Percentiles rank a stretch among this genome's conserved stretches.
Evolutionary conservation across 2,113 vertebrate genomes (phyloP).

Genomic region (Chlorodrepanis virens): DNA sequence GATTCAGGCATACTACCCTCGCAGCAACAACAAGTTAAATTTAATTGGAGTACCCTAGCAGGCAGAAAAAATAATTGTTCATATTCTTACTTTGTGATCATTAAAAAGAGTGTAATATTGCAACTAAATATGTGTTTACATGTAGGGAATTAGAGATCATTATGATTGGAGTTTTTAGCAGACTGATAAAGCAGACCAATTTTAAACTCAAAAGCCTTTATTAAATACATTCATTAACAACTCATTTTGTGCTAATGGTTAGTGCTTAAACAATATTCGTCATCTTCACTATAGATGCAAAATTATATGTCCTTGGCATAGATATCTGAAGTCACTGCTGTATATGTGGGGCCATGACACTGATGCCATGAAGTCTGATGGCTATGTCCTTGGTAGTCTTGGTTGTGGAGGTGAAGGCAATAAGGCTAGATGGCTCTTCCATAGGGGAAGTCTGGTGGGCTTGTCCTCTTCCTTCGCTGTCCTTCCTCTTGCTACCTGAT

Average conservation of each 20-base stretch:
- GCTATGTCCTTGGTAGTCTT: neutral
- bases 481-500: neutral
- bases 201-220: neutral
- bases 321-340: neutral
- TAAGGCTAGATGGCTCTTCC: neutral
- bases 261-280: neutral
- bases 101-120: neutral
- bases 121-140: neutral
- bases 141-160: neutral
- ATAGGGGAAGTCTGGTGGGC: fast-evolving
- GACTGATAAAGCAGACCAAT: neutral
- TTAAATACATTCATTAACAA: constrained; percentile 17
- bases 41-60: neutral
- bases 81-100: neutral
- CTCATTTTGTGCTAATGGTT: neutral
- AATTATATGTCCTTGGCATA: neutral
- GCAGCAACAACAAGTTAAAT: neutral
- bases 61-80: neutral
- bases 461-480: neutral
- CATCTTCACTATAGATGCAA: neutral
- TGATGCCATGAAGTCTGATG: neutral
- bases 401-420: neutral
- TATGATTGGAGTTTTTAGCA: neutral
- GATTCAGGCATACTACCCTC: neutral
- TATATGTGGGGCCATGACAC: neutral